Base-by-base conservation (phyloP, 2,888 invertebrate species). In the Lomographa bimaculata region DNA sequence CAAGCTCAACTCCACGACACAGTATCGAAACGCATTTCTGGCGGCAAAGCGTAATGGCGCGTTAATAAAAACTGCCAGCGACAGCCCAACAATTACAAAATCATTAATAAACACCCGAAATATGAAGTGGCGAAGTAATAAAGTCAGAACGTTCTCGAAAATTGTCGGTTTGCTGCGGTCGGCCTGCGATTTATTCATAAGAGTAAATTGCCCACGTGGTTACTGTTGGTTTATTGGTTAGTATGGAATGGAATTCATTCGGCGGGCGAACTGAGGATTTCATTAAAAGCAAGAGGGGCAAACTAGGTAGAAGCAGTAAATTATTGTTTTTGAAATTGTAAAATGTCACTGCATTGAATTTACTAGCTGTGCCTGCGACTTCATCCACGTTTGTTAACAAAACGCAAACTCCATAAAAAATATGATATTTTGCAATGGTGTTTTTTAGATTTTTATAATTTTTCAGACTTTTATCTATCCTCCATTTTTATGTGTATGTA, bases 71-170 rank as follows among this genome's bases (percentile, higher is more conserved):
- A 67, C 60, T 76, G 78, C 64, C 57, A 58, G 50, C 65, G 76
- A 73, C 83, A 75, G 69, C 61, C 57, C 50, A 55, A 64, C 77
- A 77, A 80, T 81, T 79, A 81, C 71, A 74, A 74, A 78, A 79
- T 78, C 76, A 81, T 84, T 83, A 79, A 83, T 81, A 77, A 75
- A 74, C 71, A 68, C 62, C 72, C 61, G 56, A 71, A 62, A 79
- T 77, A 78, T 79, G 77, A 76, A 79, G 78, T 79, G 79, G 71
- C 56, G 64, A 74, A 72, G 70, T 74, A 71, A 76, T 72, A 68
- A 68, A 63, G 59, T 54, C 40, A 56, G 57, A 63, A 59, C 50
- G 64, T 57, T 36, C 27, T 56, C 48, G 57, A 64, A 68, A 79
- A 78, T 73, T 70, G 71, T 61, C 54, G 64, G 68, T 44, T 55